Percentiles rank a stretch among this genome's conserved stretches.
Conservation (phyloP, 2,113 vertebrate genomes). For the Melanostigma gelatinosum region DNA sequence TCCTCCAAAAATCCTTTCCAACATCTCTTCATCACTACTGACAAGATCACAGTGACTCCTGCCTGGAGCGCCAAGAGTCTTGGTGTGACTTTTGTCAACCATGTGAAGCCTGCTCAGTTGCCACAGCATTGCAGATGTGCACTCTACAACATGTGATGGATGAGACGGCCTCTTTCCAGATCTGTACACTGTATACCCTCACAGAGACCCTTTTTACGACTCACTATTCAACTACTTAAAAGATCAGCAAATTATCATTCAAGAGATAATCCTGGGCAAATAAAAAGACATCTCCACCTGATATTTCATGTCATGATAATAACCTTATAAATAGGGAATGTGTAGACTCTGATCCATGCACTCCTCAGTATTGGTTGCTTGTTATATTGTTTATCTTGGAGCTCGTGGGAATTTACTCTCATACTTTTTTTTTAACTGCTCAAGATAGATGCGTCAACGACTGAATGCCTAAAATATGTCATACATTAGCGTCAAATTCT, state of each 20-base stretch:
- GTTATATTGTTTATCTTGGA: constrained; percentile 11
- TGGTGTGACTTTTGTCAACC: constrained; percentile 38
- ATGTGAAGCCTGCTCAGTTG: constrained; percentile 16
- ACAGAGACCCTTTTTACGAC: background rate
- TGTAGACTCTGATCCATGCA: background rate
- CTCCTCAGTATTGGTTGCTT: constrained; percentile 4
- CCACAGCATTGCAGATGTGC: constrained; percentile 6
- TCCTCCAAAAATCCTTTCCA: constrained; percentile 33
- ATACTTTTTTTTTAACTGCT: background rate
- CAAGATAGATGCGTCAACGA: background rate
- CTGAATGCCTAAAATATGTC: constrained; percentile 11
- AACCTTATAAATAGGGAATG: background rate
- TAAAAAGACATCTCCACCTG: background rate
- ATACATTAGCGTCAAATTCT: constrained; percentile 16
- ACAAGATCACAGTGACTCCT: constrained; percentile 47
- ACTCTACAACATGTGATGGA: background rate
- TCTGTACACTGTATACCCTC: background rate
- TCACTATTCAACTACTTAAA: background rate
- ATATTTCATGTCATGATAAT: background rate
- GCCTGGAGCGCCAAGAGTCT: constrained; percentile 2
- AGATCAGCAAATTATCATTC: background rate
- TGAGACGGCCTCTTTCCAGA: background rate
- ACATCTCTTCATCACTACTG: constrained; percentile 31
- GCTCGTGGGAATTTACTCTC: constrained; percentile 11
- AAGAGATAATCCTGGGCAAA: background rate